Base-by-base conservation (phyloP, 2,888 invertebrate genomes). In the Cerceris ruficornis region DNA sequence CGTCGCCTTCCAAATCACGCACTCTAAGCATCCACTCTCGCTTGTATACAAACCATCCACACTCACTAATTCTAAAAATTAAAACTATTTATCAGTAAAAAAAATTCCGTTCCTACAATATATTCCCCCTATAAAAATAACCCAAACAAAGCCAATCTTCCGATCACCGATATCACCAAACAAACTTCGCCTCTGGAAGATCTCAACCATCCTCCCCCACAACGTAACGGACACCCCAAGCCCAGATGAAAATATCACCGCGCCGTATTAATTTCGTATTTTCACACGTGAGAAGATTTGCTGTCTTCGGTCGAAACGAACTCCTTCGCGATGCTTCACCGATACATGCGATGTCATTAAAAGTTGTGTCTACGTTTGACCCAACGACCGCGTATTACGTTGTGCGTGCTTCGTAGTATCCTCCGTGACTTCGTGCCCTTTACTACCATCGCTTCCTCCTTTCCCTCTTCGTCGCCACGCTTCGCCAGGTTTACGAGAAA, bases 361-460 rank as follows among this genome's bases (percentile, higher is more conserved):
- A 83, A 84, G 68, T 76, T 65, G 69, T 75, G 80, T 71, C 75
- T 72, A 66, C 72, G 72, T 55, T 83, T 81, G 81, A 83, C 81
- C 84, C 72, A 71, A 81, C 74, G 76, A 70, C 69, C 74, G 75
- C 72, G 82, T 76, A 79, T 81, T 84, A 75, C 75, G 70, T 46
- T 68, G 52, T 71, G 74, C 77, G 17, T 55, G 55, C 17, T 52
- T 17, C 54, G 62, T 43, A 62, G 75, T 64, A 74, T 74, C 57
- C 57, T 52, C 66, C 69, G 60, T 75, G 78, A 71, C 75, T 81
- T 46, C 64, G 67, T 78, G 74, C 79, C 76, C 81, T 84, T 78
- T 81, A 72, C 67, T 57, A 54, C 7, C 15, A 39, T 52, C 72
- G 67, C 60, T 73, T 66, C 67, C 79, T 59, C 62, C 69, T 64